A percentile compares a stretch with the other conserved stretches of the same genome.
These are phyloP conservation scores for Torymus auratus DNA, from an alignment of 2,888 invertebrate species.

Conservation along the genomic window DNA sequence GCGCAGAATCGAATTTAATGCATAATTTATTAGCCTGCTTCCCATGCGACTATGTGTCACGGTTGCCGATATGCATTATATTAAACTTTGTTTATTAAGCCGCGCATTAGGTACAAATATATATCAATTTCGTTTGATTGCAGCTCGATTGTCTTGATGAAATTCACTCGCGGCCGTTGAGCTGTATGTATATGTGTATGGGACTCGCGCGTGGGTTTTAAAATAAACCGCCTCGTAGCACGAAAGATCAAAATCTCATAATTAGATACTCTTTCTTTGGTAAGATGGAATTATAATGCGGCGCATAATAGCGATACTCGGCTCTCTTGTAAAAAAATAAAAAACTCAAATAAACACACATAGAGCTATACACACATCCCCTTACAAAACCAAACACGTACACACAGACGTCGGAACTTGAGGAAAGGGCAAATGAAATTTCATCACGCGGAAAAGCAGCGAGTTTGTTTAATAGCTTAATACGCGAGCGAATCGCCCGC, in stretches of 20 bases:
- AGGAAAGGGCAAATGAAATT: slow-evolving; percentile 35
- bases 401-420: not conserved
- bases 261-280: slow-evolving; percentile 51
- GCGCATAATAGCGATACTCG: slow-evolving; percentile 30
- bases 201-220: slow-evolving; percentile 48
- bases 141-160: slow-evolving; percentile 49
- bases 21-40: not conserved
- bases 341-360: not conserved
- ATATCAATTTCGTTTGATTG: slow-evolving; percentile 49
- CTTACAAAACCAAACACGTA: too few species aligned
- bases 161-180: not conserved
- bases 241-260: slow-evolving; percentile 55
- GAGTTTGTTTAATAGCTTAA: slow-evolving; percentile 58
- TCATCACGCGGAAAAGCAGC: slow-evolving; percentile 28
- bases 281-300: slow-evolving; percentile 42
- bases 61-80: not conserved
- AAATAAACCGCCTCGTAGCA: slow-evolving; percentile 37
- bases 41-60: too few species aligned
- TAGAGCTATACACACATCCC: too few species aligned
- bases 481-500: slow-evolving; percentile 18
- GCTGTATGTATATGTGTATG: slow-evolving; percentile 4
- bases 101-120: slow-evolving; percentile 37
- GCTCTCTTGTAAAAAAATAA: slow-evolving; percentile 10
- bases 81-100: slow-evolving; percentile 21
- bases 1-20: not conserved